Conservation (phyloP, 2,113 vertebrate genomes). For the Burhinus oedicnemus region DNA sequence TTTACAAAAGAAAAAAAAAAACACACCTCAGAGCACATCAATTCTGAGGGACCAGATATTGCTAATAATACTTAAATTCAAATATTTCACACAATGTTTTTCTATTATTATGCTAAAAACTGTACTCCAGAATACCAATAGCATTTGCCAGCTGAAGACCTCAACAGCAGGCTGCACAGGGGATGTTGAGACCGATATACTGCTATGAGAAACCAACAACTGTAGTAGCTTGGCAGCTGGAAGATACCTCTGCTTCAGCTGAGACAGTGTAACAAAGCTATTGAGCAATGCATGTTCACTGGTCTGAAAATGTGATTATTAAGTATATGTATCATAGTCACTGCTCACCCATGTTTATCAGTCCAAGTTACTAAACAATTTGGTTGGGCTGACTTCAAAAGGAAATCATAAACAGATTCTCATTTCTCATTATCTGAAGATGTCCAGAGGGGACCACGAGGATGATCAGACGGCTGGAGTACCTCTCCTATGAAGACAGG, state of each 20-base stretch:
- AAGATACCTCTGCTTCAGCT: neutral
- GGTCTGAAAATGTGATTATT: accelerated
- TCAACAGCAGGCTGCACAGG: neutral
- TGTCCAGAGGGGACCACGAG: neutral
- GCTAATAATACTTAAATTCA: neutral
- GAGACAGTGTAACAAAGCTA: neutral
- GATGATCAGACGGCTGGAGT: neutral
- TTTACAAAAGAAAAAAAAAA: neutral
- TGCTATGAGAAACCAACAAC: neutral
- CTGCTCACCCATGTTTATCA: neutral
- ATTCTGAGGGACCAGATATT: neutral
- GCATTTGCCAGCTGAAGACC: neutral
- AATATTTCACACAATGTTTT: neutral
- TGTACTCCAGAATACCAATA: neutral
- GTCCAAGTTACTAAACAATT: neutral
- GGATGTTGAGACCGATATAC: neutral
- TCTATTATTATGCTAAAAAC: neutral
- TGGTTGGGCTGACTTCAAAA: neutral
- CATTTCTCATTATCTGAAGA: neutral
- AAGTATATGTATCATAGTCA: accelerated
- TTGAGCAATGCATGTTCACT: accelerated
- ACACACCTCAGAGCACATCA: neutral
- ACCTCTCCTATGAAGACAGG: neutral
- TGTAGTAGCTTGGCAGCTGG: neutral
- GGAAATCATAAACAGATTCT: neutral